Base-by-base conservation (phyloP, 2,888 invertebrate species). In the Volucella inflata region DNA sequence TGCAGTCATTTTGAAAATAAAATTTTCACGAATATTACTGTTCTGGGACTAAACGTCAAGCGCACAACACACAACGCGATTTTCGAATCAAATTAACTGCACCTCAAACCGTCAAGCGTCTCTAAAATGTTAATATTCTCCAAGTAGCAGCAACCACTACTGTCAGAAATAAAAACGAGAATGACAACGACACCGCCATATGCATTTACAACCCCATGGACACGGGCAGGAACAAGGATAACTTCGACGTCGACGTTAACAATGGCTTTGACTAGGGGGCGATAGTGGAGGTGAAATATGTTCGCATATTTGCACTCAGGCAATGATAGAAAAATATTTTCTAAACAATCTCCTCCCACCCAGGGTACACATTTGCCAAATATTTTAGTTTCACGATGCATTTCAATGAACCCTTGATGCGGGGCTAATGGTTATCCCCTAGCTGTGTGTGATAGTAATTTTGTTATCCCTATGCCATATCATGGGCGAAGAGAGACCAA, bases 391-490 rank as follows among this genome's bases (percentile, higher is more conserved):
- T 2, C 60, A 51, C 67, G 67, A 70, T 72, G 71, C 67, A 80
- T 85, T 85, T 85, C 81, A 76, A 80, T 85, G 81, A 76, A 85
- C 81, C 76, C 11, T 64, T 59, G 30, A 40, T 40, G n/a, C 38
- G 38, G 60, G 40, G 64, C 62, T 59, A 65, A 79, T 74, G 57
- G 57, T 62, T 40, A 21, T 16, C 44, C 80, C 51, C 76, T 68
- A 67, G 70, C 70, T 72, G 74, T 64, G 44, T 67, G 60, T 60
- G 67, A 55, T 55, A 57, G 50, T 85, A 77, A 85, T 72, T 85
- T 77, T 65, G 85, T 81, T 81, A 81, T 81, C 81, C 85, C 59
- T 60, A 30, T 44, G 55, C 79, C 38, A 68, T 60, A 16, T 60
- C 65, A 30, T 30, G 30, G 30, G 30, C 4, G 30, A 30, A 44